A percentile compares a stretch with the other conserved stretches of the same genome.
These are phyloP conservation scores for Phortica okadai DNA, from an alignment of 2,888 invertebrate species.

Conservation along the genomic window DNA sequence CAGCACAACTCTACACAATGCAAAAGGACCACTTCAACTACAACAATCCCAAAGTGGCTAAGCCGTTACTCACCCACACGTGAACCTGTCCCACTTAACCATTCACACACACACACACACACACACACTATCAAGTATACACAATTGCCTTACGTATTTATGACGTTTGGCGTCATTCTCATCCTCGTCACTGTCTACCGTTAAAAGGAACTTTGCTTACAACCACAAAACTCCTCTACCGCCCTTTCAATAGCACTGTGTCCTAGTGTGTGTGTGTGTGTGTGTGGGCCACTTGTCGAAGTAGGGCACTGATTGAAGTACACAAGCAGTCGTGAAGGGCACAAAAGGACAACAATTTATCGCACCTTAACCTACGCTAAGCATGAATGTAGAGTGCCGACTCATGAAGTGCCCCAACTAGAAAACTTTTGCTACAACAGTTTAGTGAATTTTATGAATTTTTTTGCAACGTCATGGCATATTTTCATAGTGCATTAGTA, in stretches of 20 bases:
- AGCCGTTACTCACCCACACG: conserved; percentile 40
- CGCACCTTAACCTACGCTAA: conserved; percentile 16
- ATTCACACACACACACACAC: too few relatives aligned
- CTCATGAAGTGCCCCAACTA: not conserved
- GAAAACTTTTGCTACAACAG: not conserved
- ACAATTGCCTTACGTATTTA: conserved; percentile 63
- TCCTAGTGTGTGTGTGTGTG: conserved; percentile 42
- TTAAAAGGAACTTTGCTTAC: not conserved
- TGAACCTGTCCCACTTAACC: conserved; percentile 65
- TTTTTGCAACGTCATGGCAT: too few relatives aligned
- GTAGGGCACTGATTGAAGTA: conserved; percentile 61
- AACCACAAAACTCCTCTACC: not conserved
- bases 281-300: conserved; percentile 64
- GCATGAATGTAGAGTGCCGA: not conserved
- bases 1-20: conserved; percentile 10
- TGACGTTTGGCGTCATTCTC: not conserved
- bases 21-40: conserved; percentile 13
- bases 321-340: conserved; percentile 50
- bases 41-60: not conserved
- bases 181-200: not conserved
- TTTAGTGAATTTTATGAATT: too few relatives aligned
- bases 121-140: too few relatives aligned
- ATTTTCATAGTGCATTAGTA: too few relatives aligned
- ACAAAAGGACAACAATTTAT: conserved; percentile 4
- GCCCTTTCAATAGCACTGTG: not conserved